Evolutionary conservation across 2,888 invertebrate species (phyloP).

Genomic region (Dyspetes luteomarginatus): DNA sequence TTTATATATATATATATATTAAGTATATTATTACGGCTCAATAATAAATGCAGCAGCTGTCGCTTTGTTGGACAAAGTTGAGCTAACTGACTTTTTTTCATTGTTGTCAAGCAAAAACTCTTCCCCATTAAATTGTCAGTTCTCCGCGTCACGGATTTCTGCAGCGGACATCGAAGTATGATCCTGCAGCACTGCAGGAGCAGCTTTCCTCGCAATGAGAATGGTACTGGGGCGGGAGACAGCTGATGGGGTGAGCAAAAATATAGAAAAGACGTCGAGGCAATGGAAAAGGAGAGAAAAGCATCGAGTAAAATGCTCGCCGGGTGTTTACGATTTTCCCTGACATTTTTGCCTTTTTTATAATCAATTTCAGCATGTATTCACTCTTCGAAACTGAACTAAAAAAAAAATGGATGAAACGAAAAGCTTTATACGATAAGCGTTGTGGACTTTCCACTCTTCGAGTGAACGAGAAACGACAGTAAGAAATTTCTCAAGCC

Average conservation of each 20-base stretch:
- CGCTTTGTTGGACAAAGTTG: background rate
- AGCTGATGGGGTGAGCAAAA: background rate
- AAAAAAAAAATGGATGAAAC: slow-evolving; percentile 9
- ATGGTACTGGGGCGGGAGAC: background rate
- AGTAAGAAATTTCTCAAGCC: background rate
- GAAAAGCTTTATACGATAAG: background rate
- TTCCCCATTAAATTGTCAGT: background rate
- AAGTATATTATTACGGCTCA: background rate
- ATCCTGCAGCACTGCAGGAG: slow-evolving; percentile 9
- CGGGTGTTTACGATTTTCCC: slow-evolving; percentile 25
- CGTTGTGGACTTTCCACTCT: background rate
- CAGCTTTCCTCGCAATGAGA: slow-evolving; percentile 3
- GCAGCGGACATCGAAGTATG: background rate
- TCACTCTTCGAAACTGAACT: background rate
- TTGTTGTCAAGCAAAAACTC: background rate
- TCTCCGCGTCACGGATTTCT: background rate
- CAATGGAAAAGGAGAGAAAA: background rate
- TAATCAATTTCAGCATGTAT: slow-evolving; percentile 7
- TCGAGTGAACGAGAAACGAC: background rate
- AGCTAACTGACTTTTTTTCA: background rate
- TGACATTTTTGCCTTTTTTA: background rate
- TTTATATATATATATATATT: too few species aligned
- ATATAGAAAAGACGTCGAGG: slow-evolving; percentile 45
- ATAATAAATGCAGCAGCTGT: background rate
- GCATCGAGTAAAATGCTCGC: slow-evolving; percentile 13